These are phyloP conservation scores for Hemibagrus guttatus DNA, from an alignment of 2,797 vertebrate genomes.

Conservation along the genomic window DNA sequence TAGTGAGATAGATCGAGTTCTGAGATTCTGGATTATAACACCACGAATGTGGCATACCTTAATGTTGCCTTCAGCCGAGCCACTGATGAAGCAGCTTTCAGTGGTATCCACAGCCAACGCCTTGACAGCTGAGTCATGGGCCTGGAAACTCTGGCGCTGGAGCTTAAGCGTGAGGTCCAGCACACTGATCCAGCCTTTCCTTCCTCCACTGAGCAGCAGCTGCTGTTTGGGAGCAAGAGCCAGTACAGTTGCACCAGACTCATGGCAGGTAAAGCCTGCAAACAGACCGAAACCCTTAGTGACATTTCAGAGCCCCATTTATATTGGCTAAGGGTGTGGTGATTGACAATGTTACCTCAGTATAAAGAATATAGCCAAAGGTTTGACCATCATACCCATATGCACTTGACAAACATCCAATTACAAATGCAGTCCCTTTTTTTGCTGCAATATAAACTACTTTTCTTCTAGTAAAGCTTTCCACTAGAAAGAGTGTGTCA, in stretches of 20 bases:
- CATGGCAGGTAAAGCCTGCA: slow-evolving; percentile 91
- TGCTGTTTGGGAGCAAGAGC: slow-evolving; percentile 91
- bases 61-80: slow-evolving; percentile 96
- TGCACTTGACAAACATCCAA: not conserved
- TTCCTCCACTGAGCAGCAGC: slow-evolving; percentile 90
- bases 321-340: not conserved
- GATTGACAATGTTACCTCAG: not conserved
- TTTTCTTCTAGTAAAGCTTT: not conserved
- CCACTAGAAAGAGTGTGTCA: not conserved
- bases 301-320: not conserved
- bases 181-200: slow-evolving; percentile 90
- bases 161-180: slow-evolving; percentile 87
- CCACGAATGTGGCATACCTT: slow-evolving; percentile 78
- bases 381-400: not conserved
- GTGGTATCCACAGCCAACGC: slow-evolving; percentile 88
- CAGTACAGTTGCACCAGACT: slow-evolving; percentile 92
- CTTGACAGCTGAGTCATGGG: slow-evolving; percentile 95
- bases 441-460: not conserved
- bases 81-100: slow-evolving; percentile 93
- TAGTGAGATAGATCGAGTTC: not conserved
- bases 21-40: not conserved
- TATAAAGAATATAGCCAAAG: not conserved
- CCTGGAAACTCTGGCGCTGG: slow-evolving; percentile 91
- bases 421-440: not conserved
- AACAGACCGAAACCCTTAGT: slow-evolving; percentile 21